phyloP scores from a whole-genome alignment of 2,113 vertebrate species.

The Stegostoma tigrinum region DNA sequence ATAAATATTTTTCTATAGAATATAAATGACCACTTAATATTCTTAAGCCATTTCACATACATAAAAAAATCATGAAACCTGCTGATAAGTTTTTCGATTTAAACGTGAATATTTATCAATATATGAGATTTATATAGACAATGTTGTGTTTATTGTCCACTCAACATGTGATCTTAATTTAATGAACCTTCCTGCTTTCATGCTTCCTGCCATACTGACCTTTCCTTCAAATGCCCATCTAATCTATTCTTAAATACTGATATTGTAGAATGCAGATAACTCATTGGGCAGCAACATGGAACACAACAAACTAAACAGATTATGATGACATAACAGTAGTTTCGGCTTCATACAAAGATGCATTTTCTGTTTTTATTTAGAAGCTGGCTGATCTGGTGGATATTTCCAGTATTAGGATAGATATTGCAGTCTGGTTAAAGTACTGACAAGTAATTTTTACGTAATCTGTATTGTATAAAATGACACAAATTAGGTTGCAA shows the following conservation, averaged over 20 bases:
- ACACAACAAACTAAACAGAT: background rate
- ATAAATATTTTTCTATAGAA: background rate
- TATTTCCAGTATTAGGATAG: background rate
- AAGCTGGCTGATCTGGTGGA: background rate
- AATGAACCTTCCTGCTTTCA: background rate
- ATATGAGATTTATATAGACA: background rate
- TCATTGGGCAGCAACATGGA: background rate
- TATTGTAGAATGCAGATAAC: background rate
- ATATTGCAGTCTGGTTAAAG: background rate
- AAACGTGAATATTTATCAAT: background rate
- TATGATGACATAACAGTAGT: background rate
- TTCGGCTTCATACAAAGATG: background rate
- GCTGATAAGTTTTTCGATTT: background rate
- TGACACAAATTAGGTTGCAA: background rate
- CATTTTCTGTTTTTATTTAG: background rate
- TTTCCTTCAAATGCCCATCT: background rate
- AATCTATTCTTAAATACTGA: background rate
- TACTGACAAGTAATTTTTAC: background rate
- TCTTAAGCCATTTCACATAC: background rate
- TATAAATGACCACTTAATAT: background rate
- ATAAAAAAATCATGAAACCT: background rate
- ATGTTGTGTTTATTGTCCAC: background rate
- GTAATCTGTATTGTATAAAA: background rate
- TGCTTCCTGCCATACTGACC: background rate
- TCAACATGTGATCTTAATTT: background rate